Percentiles rank a stretch among this genome's conserved stretches.
Evolutionary conservation across 1,140 invertebrate genomes (phyloP).

Genomic region (Cataglyphis hispanica): DNA sequence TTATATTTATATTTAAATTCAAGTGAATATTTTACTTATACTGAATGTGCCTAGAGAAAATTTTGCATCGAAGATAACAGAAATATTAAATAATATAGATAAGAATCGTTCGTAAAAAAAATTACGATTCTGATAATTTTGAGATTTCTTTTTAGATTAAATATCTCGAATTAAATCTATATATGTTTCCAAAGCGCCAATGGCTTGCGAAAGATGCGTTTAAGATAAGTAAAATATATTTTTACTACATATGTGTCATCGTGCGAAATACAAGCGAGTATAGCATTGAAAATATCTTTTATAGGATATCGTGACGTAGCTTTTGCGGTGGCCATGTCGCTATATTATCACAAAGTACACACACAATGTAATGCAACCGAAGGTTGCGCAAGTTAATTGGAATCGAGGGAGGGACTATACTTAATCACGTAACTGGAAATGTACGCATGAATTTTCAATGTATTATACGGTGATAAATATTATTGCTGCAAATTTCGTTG

Average conservation of each 20-base stretch:
- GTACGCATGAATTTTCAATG: background rate
- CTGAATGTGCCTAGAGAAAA: background rate
- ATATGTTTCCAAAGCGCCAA: background rate
- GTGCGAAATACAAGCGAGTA: background rate
- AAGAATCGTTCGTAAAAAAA: background rate
- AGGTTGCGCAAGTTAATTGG: background rate
- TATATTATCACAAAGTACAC: background rate
- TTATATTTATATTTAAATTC: background rate
- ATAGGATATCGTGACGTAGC: background rate
- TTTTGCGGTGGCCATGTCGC: background rate
- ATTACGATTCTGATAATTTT: background rate
- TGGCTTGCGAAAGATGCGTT: background rate
- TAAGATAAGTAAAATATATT: slow-evolving; percentile 47
- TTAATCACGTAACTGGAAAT: slow-evolving; percentile 18
- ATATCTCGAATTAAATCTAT: background rate
- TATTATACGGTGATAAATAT: background rate
- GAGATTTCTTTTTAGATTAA: background rate
- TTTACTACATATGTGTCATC: background rate
- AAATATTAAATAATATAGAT: background rate
- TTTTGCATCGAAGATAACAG: background rate
- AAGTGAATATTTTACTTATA: background rate
- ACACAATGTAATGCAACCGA: background rate
- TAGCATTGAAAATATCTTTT: background rate
- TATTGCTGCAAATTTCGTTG: background rate
- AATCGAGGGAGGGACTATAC: background rate